These are phyloP conservation scores for Popillia japonica DNA, from an alignment of 1,140 invertebrate species.

Conservation along the genomic window DNA sequence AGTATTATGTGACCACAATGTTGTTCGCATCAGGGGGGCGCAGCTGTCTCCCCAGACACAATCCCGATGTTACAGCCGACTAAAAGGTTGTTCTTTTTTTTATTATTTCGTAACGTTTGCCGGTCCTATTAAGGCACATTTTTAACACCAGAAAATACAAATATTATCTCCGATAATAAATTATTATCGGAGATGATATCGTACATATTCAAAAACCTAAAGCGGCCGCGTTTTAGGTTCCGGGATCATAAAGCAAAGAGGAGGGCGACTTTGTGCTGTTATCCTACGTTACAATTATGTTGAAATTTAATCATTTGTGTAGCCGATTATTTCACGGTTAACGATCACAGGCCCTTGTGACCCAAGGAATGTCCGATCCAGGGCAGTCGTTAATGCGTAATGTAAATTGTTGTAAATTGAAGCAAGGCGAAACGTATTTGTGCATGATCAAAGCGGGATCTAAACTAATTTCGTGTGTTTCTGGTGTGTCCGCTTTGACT, in stretches of 20 bases:
- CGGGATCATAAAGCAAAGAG: neutral
- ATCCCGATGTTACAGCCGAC: slow-evolving; percentile 13
- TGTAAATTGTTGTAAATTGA: slow-evolving; percentile 32
- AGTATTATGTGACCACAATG: slow-evolving; percentile 23
- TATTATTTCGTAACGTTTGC: neutral
- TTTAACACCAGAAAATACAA: no score
- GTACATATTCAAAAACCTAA: neutral
- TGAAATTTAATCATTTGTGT: slow-evolving; percentile 62
- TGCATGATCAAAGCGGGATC: slow-evolving; percentile 21
- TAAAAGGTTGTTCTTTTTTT: slow-evolving; percentile 8
- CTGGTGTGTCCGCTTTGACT: neutral
- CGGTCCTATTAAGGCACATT: neutral
- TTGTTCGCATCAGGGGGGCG: slow-evolving; percentile 26
- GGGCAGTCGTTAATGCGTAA: slow-evolving; percentile 18
- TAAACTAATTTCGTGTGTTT: neutral
- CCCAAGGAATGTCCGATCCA: slow-evolving; percentile 15
- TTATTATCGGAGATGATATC: neutral
- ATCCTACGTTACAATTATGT: slow-evolving; percentile 59
- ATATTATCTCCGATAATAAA: neutral
- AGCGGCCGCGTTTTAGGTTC: no score
- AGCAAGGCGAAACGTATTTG: slow-evolving; percentile 15
- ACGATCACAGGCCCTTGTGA: slow-evolving; percentile 18
- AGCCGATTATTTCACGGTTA: slow-evolving; percentile 57
- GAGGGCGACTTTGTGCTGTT: no score
- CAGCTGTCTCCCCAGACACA: slow-evolving; percentile 11